Percentiles rank a stretch among this genome's conserved stretches.
Evolutionary conservation across 1,140 invertebrate species (phyloP).

Genomic region (Pararge aegeria): DNA sequence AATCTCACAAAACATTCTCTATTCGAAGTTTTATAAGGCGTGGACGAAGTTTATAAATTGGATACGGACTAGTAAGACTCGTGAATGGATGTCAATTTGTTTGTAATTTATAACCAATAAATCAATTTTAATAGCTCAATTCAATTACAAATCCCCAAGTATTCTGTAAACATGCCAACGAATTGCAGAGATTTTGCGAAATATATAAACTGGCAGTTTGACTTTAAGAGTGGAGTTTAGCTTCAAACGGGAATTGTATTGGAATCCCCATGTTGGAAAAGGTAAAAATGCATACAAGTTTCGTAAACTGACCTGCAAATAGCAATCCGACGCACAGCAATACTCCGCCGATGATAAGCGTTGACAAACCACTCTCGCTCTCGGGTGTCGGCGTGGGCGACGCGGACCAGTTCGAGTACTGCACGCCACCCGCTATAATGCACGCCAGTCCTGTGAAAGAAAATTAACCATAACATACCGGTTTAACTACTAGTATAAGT

Average conservation of each 20-base stretch:
- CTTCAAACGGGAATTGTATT: no score
- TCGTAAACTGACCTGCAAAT: conserved; percentile 53
- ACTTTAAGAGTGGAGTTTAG: no score
- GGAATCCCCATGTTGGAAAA: no score
- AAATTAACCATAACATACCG: conserved; percentile 9
- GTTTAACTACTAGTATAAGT: neutral
- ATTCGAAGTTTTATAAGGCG: neutral
- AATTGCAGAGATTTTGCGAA: no score
- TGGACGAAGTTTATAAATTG: neutral
- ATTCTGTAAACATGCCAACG: no score
- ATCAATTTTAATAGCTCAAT: neutral
- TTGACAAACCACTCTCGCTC: conserved; percentile 54
- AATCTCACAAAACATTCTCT: neutral
- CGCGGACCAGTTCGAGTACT: conserved; percentile 52
- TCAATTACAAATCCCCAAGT: neutral
- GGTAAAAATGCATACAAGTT: neutral
- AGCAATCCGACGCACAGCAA: conserved; percentile 62
- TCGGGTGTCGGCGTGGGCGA: conserved; percentile 42
- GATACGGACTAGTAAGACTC: neutral
- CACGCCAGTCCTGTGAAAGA: conserved; percentile 57
- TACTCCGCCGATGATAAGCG: conserved; percentile 66
- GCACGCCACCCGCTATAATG: conserved; percentile 64
- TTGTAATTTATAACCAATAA: neutral
- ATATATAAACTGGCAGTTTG: no score
- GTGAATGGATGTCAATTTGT: neutral